These are phyloP conservation scores for Lycopodina hypogea DNA, from an alignment of 37 sponge, comb jelly and placozoan species.

Conservation along the genomic window DNA sequence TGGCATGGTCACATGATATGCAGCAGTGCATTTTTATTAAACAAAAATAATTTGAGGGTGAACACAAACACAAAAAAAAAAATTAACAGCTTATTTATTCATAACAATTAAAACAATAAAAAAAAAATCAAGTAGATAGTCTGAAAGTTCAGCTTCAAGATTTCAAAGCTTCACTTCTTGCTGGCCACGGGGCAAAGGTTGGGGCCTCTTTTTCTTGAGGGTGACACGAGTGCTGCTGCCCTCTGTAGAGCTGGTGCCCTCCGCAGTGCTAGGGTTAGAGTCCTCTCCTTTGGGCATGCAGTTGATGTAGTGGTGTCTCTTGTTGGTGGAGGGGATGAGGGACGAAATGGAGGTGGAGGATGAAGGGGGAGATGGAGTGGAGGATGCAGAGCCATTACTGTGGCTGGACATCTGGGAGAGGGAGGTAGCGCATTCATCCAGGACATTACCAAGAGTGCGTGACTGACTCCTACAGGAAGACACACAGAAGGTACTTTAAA, in stretches of 20 bases:
- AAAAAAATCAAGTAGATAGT: too few species aligned
- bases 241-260: background rate
- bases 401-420: background rate
- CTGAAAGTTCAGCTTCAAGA: too few species aligned
- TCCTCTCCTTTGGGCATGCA: constrained; percentile 2
- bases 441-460: background rate
- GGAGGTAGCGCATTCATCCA: background rate
- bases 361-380: background rate
- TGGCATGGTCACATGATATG: too few species aligned
- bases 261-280: background rate
- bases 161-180: too few species aligned
- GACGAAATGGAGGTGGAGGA: background rate
- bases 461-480: constrained; percentile 5
- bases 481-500: background rate
- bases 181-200: background rate
- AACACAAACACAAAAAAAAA: too few species aligned
- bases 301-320: constrained; percentile 16
- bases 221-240: background rate
- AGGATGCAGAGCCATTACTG: too few species aligned
- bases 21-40: too few species aligned
- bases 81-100: too few species aligned
- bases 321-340: background rate
- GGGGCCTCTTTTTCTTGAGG: background rate
- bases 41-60: too few species aligned
- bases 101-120: too few species aligned